phyloP scores from a whole-genome alignment of 1,140 invertebrate genomes.

The Polypedilum pembai region DNA sequence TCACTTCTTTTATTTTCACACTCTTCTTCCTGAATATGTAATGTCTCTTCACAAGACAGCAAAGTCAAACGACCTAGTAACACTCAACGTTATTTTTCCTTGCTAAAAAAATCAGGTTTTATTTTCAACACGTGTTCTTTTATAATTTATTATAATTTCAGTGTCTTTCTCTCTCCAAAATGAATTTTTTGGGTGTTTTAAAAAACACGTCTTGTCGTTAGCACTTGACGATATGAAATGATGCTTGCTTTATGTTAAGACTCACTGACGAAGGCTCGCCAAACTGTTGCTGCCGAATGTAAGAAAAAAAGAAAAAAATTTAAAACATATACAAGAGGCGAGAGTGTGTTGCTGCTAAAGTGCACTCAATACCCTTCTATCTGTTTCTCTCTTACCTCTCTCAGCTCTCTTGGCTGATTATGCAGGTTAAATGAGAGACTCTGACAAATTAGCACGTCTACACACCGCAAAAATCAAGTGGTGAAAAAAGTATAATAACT shows the following conservation, averaged over 20 bases:
- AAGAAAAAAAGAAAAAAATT: neutral
- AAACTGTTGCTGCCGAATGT: neutral
- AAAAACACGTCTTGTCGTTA: constrained; percentile 12
- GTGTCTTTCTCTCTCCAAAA: neutral
- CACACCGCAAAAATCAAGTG: neutral
- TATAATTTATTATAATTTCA: neutral
- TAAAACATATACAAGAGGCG: neutral
- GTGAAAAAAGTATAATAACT: neutral
- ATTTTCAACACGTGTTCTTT: neutral
- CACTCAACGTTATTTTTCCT: neutral
- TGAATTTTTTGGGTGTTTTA: neutral
- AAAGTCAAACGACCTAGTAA: constrained; percentile 23
- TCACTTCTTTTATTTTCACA: constrained; percentile 2
- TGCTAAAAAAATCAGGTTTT: neutral
- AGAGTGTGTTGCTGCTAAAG: neutral
- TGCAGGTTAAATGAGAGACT: neutral
- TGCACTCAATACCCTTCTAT: too few relatives aligned
- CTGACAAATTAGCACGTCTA: constrained; percentile 25
- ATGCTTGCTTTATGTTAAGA: constrained; percentile 12
- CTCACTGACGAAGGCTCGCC: neutral
- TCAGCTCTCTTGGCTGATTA: neutral
- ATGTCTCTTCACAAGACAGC: neutral
- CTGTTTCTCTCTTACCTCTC: too few relatives aligned
- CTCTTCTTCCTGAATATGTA: neutral
- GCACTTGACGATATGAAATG: constrained; percentile 20